Percentiles rank a stretch among this genome's conserved stretches.
Evolutionary conservation across 2,888 invertebrate genomes (phyloP).

Genomic region (Drosophila quinaria): DNA sequence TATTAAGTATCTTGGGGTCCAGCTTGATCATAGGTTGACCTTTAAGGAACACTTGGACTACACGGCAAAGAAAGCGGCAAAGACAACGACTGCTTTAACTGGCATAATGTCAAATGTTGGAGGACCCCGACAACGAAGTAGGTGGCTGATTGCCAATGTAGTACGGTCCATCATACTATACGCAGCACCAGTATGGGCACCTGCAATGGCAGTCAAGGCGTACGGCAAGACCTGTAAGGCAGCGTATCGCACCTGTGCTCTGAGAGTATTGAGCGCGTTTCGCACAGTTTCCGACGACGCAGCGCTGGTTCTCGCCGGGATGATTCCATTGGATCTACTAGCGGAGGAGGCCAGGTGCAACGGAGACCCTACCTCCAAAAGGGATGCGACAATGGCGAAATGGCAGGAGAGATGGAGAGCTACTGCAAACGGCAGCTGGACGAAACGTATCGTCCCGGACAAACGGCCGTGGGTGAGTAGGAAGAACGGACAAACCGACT

Average conservation of each 20-base stretch:
- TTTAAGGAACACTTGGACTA: background rate
- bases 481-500: too few relatives aligned
- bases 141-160: background rate
- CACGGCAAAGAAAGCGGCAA: background rate
- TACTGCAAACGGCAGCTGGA: too few relatives aligned
- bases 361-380: background rate
- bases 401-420: too few relatives aligned
- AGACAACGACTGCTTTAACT: background rate
- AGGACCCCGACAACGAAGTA: too few relatives aligned
- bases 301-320: background rate
- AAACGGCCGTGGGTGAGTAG: too few relatives aligned
- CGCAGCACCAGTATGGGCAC: background rate
- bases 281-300: background rate
- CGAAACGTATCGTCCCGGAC: background rate
- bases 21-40: too few relatives aligned
- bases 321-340: background rate
- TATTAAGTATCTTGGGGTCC: too few relatives aligned
- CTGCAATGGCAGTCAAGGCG: background rate
- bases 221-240: background rate
- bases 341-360: background rate
- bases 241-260: background rate
- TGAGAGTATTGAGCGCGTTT: background rate
- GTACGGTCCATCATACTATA: background rate
- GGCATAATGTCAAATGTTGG: too few relatives aligned
- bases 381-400: background rate